Base-by-base conservation (phyloP, 23 tunicate genomes). In the Botrylloides violaceus region DNA sequence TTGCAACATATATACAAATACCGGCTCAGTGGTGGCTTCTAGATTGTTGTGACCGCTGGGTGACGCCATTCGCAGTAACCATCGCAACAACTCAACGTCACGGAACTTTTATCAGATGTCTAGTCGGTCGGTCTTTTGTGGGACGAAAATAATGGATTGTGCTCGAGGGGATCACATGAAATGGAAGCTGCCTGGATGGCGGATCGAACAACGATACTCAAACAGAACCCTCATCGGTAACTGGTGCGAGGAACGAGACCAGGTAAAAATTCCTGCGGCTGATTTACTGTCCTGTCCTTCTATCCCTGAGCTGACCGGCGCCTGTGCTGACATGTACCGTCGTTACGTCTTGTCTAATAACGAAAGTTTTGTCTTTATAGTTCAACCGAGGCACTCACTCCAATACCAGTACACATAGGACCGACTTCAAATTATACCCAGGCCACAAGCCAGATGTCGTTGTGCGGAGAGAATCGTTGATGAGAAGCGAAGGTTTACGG, bases 151-250 rank as follows among this genome's bases (percentile, higher is more conserved):
- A 7, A 43, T 43, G 53, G 53, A 43, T 15, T 9, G 12, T 15
- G 53, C 53, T 43, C 96, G 78, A 48, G 76, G 84, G 4, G 96
- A 88, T 32, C 77, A 79, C 23, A 66, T 32, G 77, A 88, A 88
- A 34, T 88, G 96, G 96, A 57, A 57, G 18, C 75, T 88, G 86
- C 88, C 96, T 1, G 96, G 96, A 3, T 88, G 96, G 96, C 65
- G 88, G 49, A 82, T 82, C 19, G 96, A 88, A 55, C 88, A 82
- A 48, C 72, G 76, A 5, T 88, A 27, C 73, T 74, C 85, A 4
- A 82, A 88, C 66, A 68, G 66, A 65, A 82, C 88, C 29, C 58
- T 88, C 33, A 79, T 88, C 29, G 96, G 96, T 49, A 88, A 88
- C 60, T 88, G 96, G 96, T 77, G 77, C 57, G 96, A 88, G 48